A percentile compares a stretch with the other conserved stretches of the same genome.
phyloP scores from a whole-genome alignment of 2,797 vertebrate species.

The Enteromius afrohamiltoni region DNA sequence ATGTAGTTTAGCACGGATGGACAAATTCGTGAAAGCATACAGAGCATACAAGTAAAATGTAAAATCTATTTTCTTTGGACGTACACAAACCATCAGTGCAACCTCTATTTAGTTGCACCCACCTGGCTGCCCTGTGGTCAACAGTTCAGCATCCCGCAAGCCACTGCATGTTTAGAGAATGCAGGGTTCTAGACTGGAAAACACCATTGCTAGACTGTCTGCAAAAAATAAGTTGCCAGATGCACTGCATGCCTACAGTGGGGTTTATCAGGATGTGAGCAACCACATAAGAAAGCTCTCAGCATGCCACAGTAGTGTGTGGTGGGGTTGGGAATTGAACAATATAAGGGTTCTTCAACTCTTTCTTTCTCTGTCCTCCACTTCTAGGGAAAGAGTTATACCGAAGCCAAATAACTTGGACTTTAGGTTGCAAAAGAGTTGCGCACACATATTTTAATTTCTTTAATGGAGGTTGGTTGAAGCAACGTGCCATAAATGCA shows the following conservation, averaged over 20 bases:
- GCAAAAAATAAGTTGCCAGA: conserved; percentile 36
- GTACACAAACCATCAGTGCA: not conserved
- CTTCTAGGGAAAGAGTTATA: not conserved
- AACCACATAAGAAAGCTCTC: conserved; percentile 54
- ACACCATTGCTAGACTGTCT: conserved; percentile 17
- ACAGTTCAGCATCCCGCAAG: conserved; percentile 32
- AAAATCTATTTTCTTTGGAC: not conserved
- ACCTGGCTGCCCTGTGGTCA: conserved; percentile 29
- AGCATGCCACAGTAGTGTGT: conserved; percentile 41
- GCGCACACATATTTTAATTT: conserved; percentile 49
- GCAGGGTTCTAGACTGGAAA: conserved; percentile 16
- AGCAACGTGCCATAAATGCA: conserved; percentile 40
- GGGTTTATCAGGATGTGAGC: conserved; percentile 46
- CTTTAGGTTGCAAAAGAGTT: conserved; percentile 11
- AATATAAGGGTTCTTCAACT: conserved; percentile 50
- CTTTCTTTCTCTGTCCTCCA: conserved; percentile 17
- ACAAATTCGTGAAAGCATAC: not conserved
- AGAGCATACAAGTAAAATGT: not conserved
- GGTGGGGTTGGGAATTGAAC: conserved; percentile 45
- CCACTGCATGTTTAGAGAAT: conserved; percentile 5
- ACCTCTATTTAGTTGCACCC: not conserved
- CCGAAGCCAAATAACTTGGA: conserved; percentile 31
- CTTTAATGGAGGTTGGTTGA: conserved; percentile 47
- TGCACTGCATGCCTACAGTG: conserved; percentile 31
- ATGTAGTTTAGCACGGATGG: not conserved